Base-by-base conservation (phyloP, 2,797 vertebrate genomes). In the Sebastes baramenuke region DNA sequence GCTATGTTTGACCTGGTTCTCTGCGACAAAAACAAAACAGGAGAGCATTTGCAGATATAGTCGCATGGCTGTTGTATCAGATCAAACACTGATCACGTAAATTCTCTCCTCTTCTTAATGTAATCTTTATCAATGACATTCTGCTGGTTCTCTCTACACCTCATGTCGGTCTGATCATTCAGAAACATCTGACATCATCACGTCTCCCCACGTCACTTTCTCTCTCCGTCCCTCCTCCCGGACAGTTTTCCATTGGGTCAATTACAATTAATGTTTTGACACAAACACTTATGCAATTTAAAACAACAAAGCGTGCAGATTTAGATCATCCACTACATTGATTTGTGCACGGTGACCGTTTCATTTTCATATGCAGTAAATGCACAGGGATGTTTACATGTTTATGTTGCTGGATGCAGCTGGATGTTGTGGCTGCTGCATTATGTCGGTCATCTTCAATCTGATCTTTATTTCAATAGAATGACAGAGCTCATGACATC, bases 181-280 rank as follows among this genome's bases (percentile, higher is more conserved):
- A 20, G 46, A 59, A 42, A 79, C 2, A 10, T 6, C 55, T 79
- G 24, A 85, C 76, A 67, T 89, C 64, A 82, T 46, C 34, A 34
- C 14, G 12, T 18, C 27, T 10, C 52, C 46, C 25, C 13, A 56
- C n/a, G 0, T 81, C 79, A 59, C 36, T 68, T 18, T 52, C 62
- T 75, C 60, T 32, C 52, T 67, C 22, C 11, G 6, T 56, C n/a
- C 64, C 61, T 66, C 92, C 81, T 81, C 82, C 83, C 77, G 2
- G 30, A 86, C 69, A 81, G 77, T 88, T 95, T 95, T 94, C 94
- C 94, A 94, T 80, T 10, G 70, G 72, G 88, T 95, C 93, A 94
- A 93, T 94, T 83, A 81, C 75, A 80, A 76, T 89, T 65, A 70
- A 16, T 61, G 64, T 82, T 85, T 88, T 84, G 42, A 83, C 72